These are phyloP conservation scores for Microtus californicus DNA, from an alignment of 2,797 vertebrate species.

Conservation along the genomic window DNA sequence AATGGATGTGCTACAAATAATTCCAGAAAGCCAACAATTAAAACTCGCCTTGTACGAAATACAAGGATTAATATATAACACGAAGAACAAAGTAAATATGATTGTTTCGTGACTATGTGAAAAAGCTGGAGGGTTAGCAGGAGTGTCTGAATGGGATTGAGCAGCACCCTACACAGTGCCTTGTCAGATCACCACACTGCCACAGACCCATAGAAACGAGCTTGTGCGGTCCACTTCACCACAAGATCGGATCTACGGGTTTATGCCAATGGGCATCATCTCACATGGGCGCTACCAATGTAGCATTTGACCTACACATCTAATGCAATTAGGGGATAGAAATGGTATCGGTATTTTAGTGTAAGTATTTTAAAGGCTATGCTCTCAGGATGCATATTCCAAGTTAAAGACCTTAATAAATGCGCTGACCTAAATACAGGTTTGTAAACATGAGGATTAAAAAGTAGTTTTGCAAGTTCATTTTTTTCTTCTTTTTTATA, in stretches of 20 bases:
- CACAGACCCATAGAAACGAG: slow-evolving; percentile 99
- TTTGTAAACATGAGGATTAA: slow-evolving; percentile 52
- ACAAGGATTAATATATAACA: background rate
- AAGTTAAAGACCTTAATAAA: slow-evolving; percentile 51
- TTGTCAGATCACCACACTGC: slow-evolving; percentile 93
- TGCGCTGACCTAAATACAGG: slow-evolving; percentile 31
- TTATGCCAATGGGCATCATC: slow-evolving; percentile 95
- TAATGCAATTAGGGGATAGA: slow-evolving; percentile 40
- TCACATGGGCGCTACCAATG: slow-evolving; percentile 57
- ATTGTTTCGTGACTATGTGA: slow-evolving; percentile 10
- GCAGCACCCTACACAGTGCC: slow-evolving; percentile 51
- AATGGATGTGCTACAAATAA: slow-evolving; percentile 4
- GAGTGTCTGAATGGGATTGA: slow-evolving; percentile 49
- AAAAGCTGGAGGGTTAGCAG: slow-evolving; percentile 47
- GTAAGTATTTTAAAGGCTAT: slow-evolving; percentile 54
- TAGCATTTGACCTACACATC: slow-evolving; percentile 52
- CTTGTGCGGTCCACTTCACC: slow-evolving; percentile 96
- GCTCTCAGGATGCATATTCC: slow-evolving; percentile 17
- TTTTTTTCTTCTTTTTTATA: background rate
- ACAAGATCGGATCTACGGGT: slow-evolving; percentile 99
- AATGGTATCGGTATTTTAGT: slow-evolving; percentile 42
- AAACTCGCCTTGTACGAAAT: slow-evolving; percentile 52
- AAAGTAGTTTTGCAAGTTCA: slow-evolving; percentile 12
- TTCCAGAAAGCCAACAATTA: slow-evolving; percentile 50
- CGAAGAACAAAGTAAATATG: slow-evolving; percentile 29